These are phyloP conservation scores for Hucho hucho DNA, from an alignment of 2,113 vertebrate species.

Conservation along the genomic window DNA sequence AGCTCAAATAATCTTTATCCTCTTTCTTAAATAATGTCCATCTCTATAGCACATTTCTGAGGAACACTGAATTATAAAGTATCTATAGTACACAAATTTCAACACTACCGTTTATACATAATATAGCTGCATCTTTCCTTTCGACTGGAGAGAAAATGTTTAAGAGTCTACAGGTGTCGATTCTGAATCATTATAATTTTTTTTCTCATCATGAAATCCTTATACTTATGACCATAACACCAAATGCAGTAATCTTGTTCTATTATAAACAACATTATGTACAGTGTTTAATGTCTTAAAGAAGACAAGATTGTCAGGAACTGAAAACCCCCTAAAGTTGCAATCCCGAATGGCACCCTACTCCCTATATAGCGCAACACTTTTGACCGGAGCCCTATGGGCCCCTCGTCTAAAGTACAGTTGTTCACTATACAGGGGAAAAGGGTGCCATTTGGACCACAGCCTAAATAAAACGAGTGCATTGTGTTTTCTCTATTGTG, in stretches of 20 bases:
- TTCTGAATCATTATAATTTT: background rate
- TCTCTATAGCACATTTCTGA: constrained; percentile 76
- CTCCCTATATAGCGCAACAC: too few relatives aligned
- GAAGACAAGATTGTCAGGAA: constrained; percentile 73
- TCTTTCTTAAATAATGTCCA: constrained; percentile 76
- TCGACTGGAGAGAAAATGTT: constrained; percentile 59
- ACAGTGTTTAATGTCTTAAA: constrained; percentile 59
- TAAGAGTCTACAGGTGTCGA: constrained; percentile 57
- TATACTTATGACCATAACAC: constrained; percentile 55
- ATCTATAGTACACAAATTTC: constrained; percentile 76
- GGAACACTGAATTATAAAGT: constrained; percentile 81
- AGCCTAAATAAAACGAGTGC: constrained; percentile 48
- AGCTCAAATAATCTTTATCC: constrained; percentile 74
- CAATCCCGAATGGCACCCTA: too few relatives aligned
- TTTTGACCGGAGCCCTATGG: too few relatives aligned
- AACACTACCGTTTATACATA: constrained; percentile 72
- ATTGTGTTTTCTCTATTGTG: constrained; percentile 18
- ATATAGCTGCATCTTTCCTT: constrained; percentile 58
- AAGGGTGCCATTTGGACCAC: background rate
- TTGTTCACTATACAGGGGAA: too few relatives aligned
- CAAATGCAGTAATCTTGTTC: constrained; percentile 42
- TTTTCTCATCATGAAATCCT: constrained; percentile 34
- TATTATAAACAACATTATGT: constrained; percentile 56
- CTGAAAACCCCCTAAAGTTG: constrained; percentile 36
- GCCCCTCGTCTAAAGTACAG: too few relatives aligned